Conservation (phyloP, 1,140 invertebrate genomes). For the Lerema accius region DNA sequence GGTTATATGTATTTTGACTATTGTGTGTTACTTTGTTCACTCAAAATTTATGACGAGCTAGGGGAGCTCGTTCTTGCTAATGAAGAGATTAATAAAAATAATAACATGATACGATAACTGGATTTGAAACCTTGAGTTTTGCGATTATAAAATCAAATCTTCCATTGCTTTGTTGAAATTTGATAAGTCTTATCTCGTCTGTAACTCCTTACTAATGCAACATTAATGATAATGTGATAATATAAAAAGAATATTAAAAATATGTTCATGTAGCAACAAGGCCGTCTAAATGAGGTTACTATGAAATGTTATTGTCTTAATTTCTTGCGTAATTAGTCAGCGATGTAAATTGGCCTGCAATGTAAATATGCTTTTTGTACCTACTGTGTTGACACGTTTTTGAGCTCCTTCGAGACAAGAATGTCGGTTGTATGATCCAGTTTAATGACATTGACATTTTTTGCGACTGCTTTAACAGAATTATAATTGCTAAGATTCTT, state of each 20-base stretch:
- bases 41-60: no score
- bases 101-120: no score
- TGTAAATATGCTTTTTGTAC: neutral
- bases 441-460: neutral
- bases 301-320: slow-evolving; percentile 30
- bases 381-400: neutral
- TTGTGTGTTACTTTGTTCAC: no score
- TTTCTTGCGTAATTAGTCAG: slow-evolving; percentile 25
- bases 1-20: no score
- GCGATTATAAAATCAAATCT: no score
- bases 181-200: neutral
- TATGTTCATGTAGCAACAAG: slow-evolving; percentile 19
- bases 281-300: slow-evolving; percentile 28
- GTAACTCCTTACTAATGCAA: slow-evolving; percentile 4
- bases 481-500: neutral
- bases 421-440: neutral
- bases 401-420: neutral
- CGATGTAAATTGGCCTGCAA: neutral
- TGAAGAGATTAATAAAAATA: no score
- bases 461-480: neutral
- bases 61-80: no score
- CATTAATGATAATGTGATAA: slow-evolving; percentile 23
- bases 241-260: slow-evolving; percentile 29
- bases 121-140: no score
- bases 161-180: neutral